Evolutionary conservation across 2,797 vertebrate species (phyloP), one percentile per base, ranked within the genome.

Genomic region (Eulemur mongoz): DNA sequence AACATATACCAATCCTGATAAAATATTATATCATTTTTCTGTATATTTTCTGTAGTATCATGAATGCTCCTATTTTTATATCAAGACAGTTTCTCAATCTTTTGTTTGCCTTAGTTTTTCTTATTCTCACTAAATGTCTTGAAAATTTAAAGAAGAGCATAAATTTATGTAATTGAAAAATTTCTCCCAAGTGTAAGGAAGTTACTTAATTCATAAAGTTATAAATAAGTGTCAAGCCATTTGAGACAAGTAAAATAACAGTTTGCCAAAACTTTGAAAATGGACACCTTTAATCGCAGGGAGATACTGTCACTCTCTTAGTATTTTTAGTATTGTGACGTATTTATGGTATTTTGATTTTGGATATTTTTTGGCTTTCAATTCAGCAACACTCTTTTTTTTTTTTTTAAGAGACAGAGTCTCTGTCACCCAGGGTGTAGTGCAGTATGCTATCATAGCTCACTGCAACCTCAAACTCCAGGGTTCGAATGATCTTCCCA

Each of bases 301-400:
- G 54, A 72, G 27, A 40, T 45, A 45, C 15, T 40, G 9, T 84
- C 18, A 40, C 20, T 78, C 11, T 78, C 8, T 52, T 48, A 32
- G 25, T 59, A 17, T 73, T 76, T 69, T 70, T 82, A 63, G 52
- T 76, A 40, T 90, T 81, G 32, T 87, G 50, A 63, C 30, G 35
- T 89, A 32, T 81, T 90, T 93, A 45, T 86, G 40, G 30, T 82
- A 63, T 61, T 93, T 93, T 76, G 87, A 70, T 70, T 96, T 78
- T 93, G 38, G 61, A 59, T 75, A 5, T 80, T 38, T 10, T 82
- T 73, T 40, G 54, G n/a, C 63, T 61, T 38, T 65, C 23, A 40
- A 18, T 27, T 75, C n/a, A 93, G 25, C 61, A 86, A 65, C 32
- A 18, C 61, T 32, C 32, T 15, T 65, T 65, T 65, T 63, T 32